Conservation (phyloP, 2,113 vertebrate species). For the Cryptotis parvus region DNA sequence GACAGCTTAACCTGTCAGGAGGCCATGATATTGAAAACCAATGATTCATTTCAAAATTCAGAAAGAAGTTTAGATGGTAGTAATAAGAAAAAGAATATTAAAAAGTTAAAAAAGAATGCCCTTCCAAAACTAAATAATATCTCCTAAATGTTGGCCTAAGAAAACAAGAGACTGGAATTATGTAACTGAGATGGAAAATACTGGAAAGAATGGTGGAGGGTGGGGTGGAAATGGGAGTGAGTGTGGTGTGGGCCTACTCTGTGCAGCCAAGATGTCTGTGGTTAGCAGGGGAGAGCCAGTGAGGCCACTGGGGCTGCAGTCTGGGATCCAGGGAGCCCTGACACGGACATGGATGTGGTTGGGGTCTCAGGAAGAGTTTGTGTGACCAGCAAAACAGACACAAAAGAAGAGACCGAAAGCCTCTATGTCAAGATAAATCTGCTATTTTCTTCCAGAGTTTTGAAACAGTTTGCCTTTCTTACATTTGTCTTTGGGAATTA, state of each 20-base stretch:
- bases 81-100: too few species aligned
- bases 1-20: too few species aligned
- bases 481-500: neutral
- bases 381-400: neutral
- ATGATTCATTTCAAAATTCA: too few species aligned
- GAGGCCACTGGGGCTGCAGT: neutral
- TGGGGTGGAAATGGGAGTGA: rapidly evolving
- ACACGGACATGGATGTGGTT: neutral
- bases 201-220: neutral
- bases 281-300: neutral
- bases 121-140: neutral
- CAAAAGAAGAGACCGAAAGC: neutral
- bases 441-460: neutral
- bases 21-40: too few species aligned
- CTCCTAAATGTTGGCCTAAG: neutral
- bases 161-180: neutral
- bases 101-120: too few species aligned
- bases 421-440: neutral
- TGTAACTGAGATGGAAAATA: neutral
- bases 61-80: too few species aligned
- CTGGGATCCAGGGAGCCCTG: neutral
- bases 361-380: neutral
- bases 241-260: neutral
- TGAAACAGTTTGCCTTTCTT: neutral
- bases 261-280: neutral